Percentiles rank a stretch among this genome's conserved stretches.
Conservation (phyloP, 1,140 invertebrate species). For the Nomia melanderi region DNA sequence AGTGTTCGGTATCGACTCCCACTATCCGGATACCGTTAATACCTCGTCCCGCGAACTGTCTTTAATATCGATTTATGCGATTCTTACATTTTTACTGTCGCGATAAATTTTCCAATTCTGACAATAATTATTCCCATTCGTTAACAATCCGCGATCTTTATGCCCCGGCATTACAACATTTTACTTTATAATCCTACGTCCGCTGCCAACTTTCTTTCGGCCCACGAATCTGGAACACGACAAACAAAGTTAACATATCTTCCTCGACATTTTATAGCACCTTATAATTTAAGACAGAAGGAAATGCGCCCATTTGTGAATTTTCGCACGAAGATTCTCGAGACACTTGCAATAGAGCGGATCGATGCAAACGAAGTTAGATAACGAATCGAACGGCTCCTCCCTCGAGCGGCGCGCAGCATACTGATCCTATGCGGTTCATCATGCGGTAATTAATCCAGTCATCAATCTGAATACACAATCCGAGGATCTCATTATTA, state of each 20-base stretch:
- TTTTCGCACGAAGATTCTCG: too few species aligned
- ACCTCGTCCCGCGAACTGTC: neutral
- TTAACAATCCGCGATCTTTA: neutral
- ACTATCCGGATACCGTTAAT: neutral
- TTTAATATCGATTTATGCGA: neutral
- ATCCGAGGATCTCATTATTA: slow-evolving; percentile 13
- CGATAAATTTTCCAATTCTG: neutral
- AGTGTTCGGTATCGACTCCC: neutral
- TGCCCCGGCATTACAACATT: neutral
- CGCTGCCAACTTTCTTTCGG: neutral
- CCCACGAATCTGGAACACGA: neutral
- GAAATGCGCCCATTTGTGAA: too few species aligned
- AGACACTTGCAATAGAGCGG: too few species aligned
- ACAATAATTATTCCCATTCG: slow-evolving; percentile 1
- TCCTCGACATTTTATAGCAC: too few species aligned
- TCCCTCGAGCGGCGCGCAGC: neutral
- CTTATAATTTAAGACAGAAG: too few species aligned
- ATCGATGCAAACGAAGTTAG: neutral
- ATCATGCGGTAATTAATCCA: neutral
- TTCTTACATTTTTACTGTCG: neutral
- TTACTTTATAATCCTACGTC: neutral
- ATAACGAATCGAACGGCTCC: neutral
- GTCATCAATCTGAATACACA: slow-evolving; percentile 27
- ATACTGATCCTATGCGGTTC: too few species aligned
- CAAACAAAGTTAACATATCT: too few species aligned